Evolutionary conservation across 2,888 invertebrate species (phyloP), one percentile per base, ranked within the genome.

Genomic region (Isotomurus palustris): DNA sequence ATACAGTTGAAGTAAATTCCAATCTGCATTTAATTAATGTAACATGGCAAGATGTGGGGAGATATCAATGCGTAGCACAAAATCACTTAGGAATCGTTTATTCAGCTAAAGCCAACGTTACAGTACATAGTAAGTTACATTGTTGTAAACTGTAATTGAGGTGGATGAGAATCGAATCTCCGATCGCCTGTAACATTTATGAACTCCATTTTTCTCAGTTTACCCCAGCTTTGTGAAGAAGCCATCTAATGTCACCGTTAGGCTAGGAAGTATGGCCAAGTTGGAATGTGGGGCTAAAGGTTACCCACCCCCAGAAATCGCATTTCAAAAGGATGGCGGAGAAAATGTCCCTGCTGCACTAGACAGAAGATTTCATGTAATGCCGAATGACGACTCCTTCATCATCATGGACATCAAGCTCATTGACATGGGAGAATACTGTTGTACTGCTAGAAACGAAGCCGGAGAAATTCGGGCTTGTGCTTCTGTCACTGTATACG

Each of bases 271-370:
- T 65, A 89, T 87, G 14, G 94, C 91, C 0, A 84, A 86, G 56
- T 79, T 96, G 27, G 91, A 92, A 72, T 96, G 96, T 79, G 88
- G 91, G 14, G 95, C 94, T 2, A 83, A 82, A 58, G 95, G 94
- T 1, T 87, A 88, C 72, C 94, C 95, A 0, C 78, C 82, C 48
- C 95, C 95, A 19, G 87, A 90, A 77, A 89, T 92, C 70, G 86
- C 88, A 0, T 87, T 91, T 86, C 87, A 89, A 72, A 92, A 92
- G 76, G 91, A 90, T 21, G 91, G 90, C n/a, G 91, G 88, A 0
- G 87, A 88, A 73, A 88, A 92, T 73, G 95, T 96, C 75, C 94
- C 94, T 6, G 95, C 96, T 4, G 95, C 95, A 8, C 82, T 88
- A 69, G 94, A 96, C 75, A 82, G 94, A 43, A 56, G 64, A 2